A percentile compares a stretch with the other conserved stretches of the same genome.
These are phyloP conservation scores for Puffinus mauretanicus DNA, from an alignment of 2,113 vertebrate species.

Conservation along the genomic window DNA sequence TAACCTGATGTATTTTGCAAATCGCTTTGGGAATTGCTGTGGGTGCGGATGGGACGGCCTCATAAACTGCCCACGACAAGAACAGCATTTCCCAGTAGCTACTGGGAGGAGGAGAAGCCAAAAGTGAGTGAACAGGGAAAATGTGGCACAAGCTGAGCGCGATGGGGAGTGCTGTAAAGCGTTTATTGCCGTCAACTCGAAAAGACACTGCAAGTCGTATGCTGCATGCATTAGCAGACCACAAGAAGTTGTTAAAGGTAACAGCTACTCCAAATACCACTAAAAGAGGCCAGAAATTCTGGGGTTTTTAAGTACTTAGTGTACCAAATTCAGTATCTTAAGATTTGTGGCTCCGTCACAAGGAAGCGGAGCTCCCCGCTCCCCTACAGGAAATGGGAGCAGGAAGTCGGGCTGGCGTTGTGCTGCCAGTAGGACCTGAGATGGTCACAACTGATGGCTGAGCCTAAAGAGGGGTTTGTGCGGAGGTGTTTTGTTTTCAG, in stretches of 20 bases:
- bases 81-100: background rate
- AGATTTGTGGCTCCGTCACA: background rate
- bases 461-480: background rate
- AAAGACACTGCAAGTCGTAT: accelerated
- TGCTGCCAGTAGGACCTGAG: background rate
- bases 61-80: accelerated
- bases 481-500: background rate
- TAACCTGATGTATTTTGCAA: background rate
- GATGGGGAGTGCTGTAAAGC: accelerated
- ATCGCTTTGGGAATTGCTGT: background rate
- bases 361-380: background rate
- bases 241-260: background rate
- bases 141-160: background rate
- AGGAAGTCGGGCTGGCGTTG: accelerated
- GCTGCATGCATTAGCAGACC: background rate
- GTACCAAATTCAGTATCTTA: background rate
- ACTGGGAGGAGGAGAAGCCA: background rate
- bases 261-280: background rate
- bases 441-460: background rate
- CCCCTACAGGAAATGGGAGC: background rate
- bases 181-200: accelerated
- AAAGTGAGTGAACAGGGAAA: background rate
- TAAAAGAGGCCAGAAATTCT: background rate
- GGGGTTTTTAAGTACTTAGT: accelerated
- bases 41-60: accelerated